A percentile compares a stretch with the other conserved stretches of the same genome.
Conservation (phyloP, 2,113 vertebrate species). For the Diphyllodes magnificus region DNA sequence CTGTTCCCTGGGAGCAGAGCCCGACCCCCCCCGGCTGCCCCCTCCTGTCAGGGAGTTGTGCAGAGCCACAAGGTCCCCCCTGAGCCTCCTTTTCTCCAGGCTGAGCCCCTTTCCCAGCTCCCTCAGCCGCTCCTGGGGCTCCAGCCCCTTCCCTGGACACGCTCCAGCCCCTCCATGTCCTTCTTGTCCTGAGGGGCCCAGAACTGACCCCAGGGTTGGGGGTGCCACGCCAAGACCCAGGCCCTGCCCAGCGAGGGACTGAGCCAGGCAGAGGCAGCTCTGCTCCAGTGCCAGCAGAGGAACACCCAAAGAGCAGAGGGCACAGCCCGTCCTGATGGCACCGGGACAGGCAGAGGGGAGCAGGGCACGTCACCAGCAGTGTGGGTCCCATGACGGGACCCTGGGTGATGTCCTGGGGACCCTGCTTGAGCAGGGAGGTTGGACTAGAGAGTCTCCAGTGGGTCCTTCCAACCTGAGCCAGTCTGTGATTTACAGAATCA, state of each 20-base stretch:
- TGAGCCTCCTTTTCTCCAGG: not conserved
- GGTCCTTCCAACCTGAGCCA: not conserved
- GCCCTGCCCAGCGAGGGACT: fast-evolving
- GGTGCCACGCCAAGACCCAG: not conserved
- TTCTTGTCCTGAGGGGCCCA: not conserved
- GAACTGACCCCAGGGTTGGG: not conserved
- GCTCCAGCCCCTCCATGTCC: fast-evolving
- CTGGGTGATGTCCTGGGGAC: not conserved
- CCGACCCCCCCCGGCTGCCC: not conserved
- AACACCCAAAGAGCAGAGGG: not conserved
- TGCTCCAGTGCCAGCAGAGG: not conserved
- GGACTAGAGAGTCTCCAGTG: not conserved
- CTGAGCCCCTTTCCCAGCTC: not conserved
- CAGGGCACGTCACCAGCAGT: fast-evolving
- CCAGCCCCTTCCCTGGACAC: not conserved
- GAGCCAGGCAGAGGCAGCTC: not conserved
- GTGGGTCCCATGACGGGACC: not conserved
- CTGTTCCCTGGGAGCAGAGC: not conserved
- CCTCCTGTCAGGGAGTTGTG: not conserved
- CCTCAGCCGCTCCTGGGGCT: no score
- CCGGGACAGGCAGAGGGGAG: not conserved
- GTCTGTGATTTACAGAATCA: not conserved
- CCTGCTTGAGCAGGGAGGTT: not conserved
- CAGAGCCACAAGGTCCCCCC: not conserved
- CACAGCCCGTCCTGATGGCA: not conserved